Conservation (phyloP, 1,140 invertebrate species). For the Drosophila lacteicornis region DNA sequence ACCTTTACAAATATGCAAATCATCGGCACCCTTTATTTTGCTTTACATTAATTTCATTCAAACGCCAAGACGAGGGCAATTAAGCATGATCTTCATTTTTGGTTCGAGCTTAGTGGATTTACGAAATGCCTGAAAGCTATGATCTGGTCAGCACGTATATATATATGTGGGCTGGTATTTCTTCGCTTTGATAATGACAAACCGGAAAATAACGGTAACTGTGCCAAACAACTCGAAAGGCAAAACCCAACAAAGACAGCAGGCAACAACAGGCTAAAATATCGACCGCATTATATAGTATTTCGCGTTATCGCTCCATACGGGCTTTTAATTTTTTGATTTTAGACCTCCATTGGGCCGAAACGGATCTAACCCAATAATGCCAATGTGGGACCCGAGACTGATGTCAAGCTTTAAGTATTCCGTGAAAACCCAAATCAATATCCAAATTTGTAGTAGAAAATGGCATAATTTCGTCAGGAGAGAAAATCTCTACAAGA, state of each 20-base stretch:
- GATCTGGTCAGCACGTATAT: constrained; percentile 14
- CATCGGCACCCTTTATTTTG: constrained; percentile 30
- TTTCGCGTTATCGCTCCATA: constrained; percentile 55
- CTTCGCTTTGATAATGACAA: constrained; percentile 42
- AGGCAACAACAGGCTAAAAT: constrained; percentile 18
- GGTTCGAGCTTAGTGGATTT: constrained; percentile 57
- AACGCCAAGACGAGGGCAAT: constrained; percentile 54
- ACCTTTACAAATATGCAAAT: constrained; percentile 25
- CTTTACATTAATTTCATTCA: constrained; percentile 74
- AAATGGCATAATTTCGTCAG: not conserved
- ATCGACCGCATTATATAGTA: constrained; percentile 44
- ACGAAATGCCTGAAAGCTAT: constrained; percentile 53
- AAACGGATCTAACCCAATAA: constrained; percentile 1
- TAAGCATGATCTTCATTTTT: constrained; percentile 80
- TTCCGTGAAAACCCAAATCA: constrained; percentile 24
- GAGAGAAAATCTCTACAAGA: not conserved
- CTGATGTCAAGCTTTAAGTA: constrained; percentile 36
- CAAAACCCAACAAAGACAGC: constrained; percentile 18
- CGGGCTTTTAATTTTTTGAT: constrained; percentile 66
- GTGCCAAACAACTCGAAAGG: constrained; percentile 52
- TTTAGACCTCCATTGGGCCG: constrained; percentile 20
- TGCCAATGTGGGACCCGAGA: not conserved
- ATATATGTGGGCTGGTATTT: constrained; percentile 18
- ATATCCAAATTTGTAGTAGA: constrained; percentile 39
- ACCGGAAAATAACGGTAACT: constrained; percentile 78